Evolutionary conservation across 1,140 invertebrate genomes (phyloP), one percentile per base, ranked within the genome.

Genomic region (Drosophila insularis): DNA sequence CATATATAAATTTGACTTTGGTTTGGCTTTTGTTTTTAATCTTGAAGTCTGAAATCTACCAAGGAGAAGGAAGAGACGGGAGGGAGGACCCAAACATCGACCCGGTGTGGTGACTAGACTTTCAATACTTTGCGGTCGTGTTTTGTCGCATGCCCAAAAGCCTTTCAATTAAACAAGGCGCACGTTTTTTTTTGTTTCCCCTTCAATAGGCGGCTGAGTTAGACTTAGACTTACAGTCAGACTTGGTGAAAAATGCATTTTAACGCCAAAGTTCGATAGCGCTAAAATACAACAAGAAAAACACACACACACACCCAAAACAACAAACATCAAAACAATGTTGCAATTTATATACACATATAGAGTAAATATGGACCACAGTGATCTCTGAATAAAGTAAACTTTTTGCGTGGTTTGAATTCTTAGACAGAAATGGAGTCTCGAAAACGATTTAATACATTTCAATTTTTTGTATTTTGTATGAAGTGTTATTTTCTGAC

Each of bases 81-180:
- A 2, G 43, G 39, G n/a, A 14, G 27, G 27, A 27, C 27, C 1
- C 13, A 10, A n/a, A 3, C 21, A 46, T 19, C 6, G 21, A 21
- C 27, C 27, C 27, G 17, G 31, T 17, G 46, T 31, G 71, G 71
- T 35, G 63, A 60, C 31, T 74, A 67, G 63, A 74, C 72, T 69
- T 76, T 76, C 73, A 68, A 76, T 76, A 76, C 14, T 31, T 58
- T 35, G 31, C 39, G 73, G 59, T 76, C 73, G 73, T 76, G 73
- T 76, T 76, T 78, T 62, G 72, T 74, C 63, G 76, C 73, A 80
- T 84, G 76, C 73, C 81, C 81, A 80, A 85, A 81, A 77, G 81
- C 71, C 71, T 75, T 81, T 86, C 74, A 78, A 81, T 81, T 85
- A 78, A 86, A 72, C 61, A 64, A 78, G 63, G 59, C 43, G 71